phyloP scores from a whole-genome alignment of 2,888 invertebrate genomes.

The Conistra vaccinii region DNA sequence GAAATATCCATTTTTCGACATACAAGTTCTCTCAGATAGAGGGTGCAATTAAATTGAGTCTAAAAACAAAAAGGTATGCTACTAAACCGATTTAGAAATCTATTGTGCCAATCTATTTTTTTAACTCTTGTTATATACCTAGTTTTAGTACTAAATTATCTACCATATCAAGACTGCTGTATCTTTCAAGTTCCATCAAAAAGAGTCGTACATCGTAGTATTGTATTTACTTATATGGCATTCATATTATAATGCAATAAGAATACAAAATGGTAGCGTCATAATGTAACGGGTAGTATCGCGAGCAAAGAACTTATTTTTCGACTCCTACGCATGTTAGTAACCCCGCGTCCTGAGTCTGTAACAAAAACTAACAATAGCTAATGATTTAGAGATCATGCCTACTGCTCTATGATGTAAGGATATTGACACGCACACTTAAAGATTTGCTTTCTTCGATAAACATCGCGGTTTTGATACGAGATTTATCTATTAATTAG shows the following conservation, averaged over 20 bases:
- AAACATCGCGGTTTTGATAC: not conserved
- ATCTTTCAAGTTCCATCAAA: not conserved
- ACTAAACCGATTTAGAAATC: not conserved
- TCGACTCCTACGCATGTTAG: conserved; percentile 63
- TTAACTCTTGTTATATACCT: not conserved
- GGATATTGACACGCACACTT: conserved; percentile 33
- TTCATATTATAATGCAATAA: conserved; percentile 35
- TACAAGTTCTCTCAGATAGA: not conserved
- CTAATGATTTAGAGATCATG: conserved; percentile 36
- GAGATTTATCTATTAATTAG: not conserved
- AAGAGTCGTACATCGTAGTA: not conserved
- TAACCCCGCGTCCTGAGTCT: conserved; percentile 54
- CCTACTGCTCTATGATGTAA: conserved; percentile 26
- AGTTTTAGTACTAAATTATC: not conserved
- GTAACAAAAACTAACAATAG: conserved; percentile 61
- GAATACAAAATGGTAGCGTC: conserved; percentile 54
- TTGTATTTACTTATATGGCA: not conserved
- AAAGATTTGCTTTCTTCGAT: not conserved
- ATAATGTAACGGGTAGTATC: conserved; percentile 57
- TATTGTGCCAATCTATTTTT: not conserved
- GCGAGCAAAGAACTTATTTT: conserved; percentile 57
- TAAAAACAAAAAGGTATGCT: not conserved
- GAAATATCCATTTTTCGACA: not conserved
- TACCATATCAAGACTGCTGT: not conserved
- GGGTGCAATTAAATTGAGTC: not conserved